Conservation (phyloP, 2,888 invertebrate genomes). For the Eugnorisma glareosa region DNA sequence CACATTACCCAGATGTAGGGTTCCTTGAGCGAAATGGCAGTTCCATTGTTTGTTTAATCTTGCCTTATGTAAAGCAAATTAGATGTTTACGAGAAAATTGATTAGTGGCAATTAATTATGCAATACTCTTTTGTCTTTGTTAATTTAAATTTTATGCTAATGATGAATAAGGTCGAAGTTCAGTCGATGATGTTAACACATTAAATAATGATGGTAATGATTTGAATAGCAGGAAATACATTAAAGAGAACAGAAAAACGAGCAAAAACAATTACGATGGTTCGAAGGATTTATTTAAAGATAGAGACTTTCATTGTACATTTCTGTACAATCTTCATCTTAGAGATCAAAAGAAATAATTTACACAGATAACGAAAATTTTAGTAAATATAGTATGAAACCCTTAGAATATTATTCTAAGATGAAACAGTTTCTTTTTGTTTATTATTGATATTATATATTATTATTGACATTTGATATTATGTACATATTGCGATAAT, state of each 20-base stretch:
- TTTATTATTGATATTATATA: too few species aligned
- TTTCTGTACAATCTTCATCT: background rate
- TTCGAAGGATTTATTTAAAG: background rate
- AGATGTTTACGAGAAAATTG: constrained; percentile 15
- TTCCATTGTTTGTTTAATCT: constrained; percentile 21
- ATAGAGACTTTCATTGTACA: background rate
- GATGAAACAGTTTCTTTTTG: constrained; percentile 3
- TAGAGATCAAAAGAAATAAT: background rate
- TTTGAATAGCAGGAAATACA: background rate
- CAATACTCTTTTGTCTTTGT: background rate
- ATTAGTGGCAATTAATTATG: background rate
- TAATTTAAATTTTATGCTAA: constrained; percentile 14
- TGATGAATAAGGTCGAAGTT: constrained; percentile 3
- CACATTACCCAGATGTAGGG: constrained; percentile 34
- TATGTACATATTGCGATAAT: background rate
- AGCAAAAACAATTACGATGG: too few species aligned
- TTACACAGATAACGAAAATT: background rate
- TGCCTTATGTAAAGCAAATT: constrained; percentile 7
- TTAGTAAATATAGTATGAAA: background rate
- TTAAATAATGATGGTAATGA: background rate
- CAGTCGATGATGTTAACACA: background rate
- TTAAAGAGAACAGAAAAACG: too few species aligned
- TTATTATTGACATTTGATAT: too few species aligned
- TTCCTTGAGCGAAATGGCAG: constrained; percentile 35
- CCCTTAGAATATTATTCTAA: too few species aligned